Evolutionary conservation across 1,140 invertebrate species (phyloP), one percentile per base, ranked within the genome.

Genomic region (Drosophila saltans): DNA sequence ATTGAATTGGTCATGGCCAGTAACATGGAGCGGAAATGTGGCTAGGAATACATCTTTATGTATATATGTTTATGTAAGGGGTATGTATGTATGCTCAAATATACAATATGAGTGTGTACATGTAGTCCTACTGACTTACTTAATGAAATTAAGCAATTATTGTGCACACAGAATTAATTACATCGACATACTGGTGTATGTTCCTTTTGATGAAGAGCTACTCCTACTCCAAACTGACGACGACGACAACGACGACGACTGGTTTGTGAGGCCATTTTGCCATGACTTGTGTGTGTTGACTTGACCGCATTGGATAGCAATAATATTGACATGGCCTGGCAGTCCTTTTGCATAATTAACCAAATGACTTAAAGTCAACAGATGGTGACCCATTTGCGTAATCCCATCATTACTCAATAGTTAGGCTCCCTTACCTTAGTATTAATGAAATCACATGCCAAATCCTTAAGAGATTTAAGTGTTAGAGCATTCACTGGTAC

Each of bases 401-500:
- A 55, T 45, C 30, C 58, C 55, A 33, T 5, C 39, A 11, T 30
- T 30, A 40, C 9, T 1, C 45, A 8, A 24, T 52, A 9, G 16
- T 9, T 9, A 36, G 33, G 33, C 16, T 16, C 16, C 69, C 93
- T 93, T 93, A 98, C 97, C 95, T 98, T 98, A 78, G 95, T 95
- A 91, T 98, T 97, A 75, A 99, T 97, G 93, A 99, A 99, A 86
- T 98, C 96, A 93, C 97, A 98, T 55, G 98, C 98, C 78, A 97
- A 94, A 85, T 99, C 97, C 93, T 99, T 99, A 68, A 99, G 94
- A 66, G 96, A 95, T 92, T 97, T 97, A 56, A 99, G 94, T 77
- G 97, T 98, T 72, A 99, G 94, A 58, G 95, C 94, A 77, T 95
- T 94, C 68, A 95, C 94, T 62, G 98, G 96, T 55, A 97, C 96